Conservation (phyloP, 2,113 vertebrate genomes). For the Lycaon pictus region DNA sequence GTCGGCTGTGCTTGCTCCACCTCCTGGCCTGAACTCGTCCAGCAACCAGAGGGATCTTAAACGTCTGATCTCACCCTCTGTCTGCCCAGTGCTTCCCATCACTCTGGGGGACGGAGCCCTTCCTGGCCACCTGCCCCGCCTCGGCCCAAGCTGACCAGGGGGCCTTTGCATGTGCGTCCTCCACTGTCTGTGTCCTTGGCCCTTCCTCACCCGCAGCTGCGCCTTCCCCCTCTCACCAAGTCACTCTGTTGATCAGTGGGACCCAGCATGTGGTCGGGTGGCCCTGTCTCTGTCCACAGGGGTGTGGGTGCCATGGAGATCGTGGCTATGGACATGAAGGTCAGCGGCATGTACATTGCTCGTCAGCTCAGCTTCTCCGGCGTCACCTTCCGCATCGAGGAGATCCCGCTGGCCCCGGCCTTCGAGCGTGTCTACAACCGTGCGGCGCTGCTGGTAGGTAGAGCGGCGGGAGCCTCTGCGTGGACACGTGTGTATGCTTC, state of each 20-base stretch:
- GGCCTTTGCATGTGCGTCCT: not conserved
- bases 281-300: conserved; percentile 82
- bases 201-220: not conserved
- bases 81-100: not conserved
- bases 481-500: not conserved
- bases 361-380: conserved; percentile 99
- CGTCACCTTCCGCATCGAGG: conserved; percentile 97
- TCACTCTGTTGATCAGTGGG: not conserved
- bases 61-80: not conserved
- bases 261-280: not conserved
- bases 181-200: too few relatives aligned
- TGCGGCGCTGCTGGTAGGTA: conserved; percentile 96
- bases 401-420: conserved; percentile 93
- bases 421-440: conserved; percentile 96
- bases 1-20: too few relatives aligned
- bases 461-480: rapidly evolving
- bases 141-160: not conserved
- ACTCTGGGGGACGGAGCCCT: rapidly evolving
- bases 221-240: not conserved
- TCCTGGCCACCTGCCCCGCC: not conserved
- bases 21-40: not conserved
- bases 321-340: conserved; percentile 99
- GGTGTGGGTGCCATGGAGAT: conserved; percentile 99
- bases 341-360: conserved; percentile 99
- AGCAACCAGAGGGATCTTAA: not conserved